Evolutionary conservation across 2,888 invertebrate species (phyloP), one percentile per base, ranked within the genome.

Genomic region (Drosophila rubida): DNA sequence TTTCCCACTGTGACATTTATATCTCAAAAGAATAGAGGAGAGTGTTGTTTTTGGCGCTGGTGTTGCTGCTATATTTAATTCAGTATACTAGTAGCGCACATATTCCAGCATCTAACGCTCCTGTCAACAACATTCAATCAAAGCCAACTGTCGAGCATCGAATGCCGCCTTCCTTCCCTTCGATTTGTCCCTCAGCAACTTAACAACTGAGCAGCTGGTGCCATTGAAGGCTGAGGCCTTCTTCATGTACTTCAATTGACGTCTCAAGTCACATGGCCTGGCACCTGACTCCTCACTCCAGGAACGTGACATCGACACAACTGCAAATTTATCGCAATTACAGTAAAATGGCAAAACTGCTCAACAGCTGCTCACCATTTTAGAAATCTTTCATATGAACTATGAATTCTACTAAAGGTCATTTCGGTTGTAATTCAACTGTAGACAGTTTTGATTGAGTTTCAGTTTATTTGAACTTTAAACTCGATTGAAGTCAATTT

Each of bases 101-200:
- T 35, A 58, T 50, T 42, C 22, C 46, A 25, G 22, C 45, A 50
- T 35, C 64, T 22, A 14, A 46, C 32, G 25, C 27, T n/a, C 53
- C 32, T 75, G 75, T 75, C 70, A 75, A 67, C 61, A 76, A 45
- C 82, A 69, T 80, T 85, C 83, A 82, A 83, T 82, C 82, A 82
- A 66, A 64, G 48, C 51, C 60, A 66, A 51, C 65, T 63, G 30
- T 41, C 41, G 22, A 44, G 7, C 14, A 8, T 6, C 32, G 14
- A 9, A 35, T 37, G 14, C 1, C 35, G 6, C 2, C 44, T 44
- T 22, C 39, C n/a, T 13, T 7, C 22, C 11, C 39, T n/a, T 19
- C 25, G 9, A 5, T 16, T 9, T 23, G 16, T 9, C 49, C 7
- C 8, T 1, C 8, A 14, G 19, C 39, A 16, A 7, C 9, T 11